Base-by-base conservation (phyloP, 1,140 invertebrate species). In the Yoshiicerus persimilis region DNA sequence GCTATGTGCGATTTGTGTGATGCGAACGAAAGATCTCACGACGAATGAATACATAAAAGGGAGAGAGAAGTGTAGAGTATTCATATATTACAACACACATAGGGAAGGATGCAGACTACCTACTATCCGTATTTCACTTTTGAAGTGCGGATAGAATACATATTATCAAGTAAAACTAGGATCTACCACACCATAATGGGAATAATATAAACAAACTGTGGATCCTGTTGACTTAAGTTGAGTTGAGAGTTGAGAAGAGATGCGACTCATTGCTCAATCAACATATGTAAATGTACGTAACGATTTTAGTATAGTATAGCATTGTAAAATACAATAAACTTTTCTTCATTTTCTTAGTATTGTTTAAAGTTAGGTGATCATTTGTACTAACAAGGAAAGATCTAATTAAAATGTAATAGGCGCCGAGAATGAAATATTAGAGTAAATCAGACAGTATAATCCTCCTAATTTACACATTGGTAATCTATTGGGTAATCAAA, bases 171-270 rank as follows among this genome's bases (percentile, higher is more conserved):
- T n/a, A n/a, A n/a, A n/a, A n/a, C n/a, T n/a, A n/a, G n/a, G n/a
- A n/a, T n/a, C n/a, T n/a, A n/a, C 39, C 47, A 56, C 13, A 56
- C 47, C 47, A 56, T 8, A 39, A 13, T n/a, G 2, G n/a, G 75
- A n/a, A 16, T 38, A 80, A 80, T 80, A 38, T 80, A 80, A 80
- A 80, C 75, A 80, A 80, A 80, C 75, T 80, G 34, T 80, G 75
- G 75, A 80, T 80, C 30, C 75, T 80, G 75, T 80, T 80, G 75
- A 80, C 75, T 80, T 80, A n/a, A 80, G 75, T 36, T 80, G 75
- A 80, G 75, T 13, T 30, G 66, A 30, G 66, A 70, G 47, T 56
- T 56, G 47, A 56, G 47, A 16, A 56, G 47, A 56, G 47, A 56
- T 56, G 47, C 16, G 47, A 56, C 64, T 70, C 64, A 27, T 70